Base-by-base conservation (phyloP, 2,113 vertebrate genomes). In the Microcebus murinus region DNA sequence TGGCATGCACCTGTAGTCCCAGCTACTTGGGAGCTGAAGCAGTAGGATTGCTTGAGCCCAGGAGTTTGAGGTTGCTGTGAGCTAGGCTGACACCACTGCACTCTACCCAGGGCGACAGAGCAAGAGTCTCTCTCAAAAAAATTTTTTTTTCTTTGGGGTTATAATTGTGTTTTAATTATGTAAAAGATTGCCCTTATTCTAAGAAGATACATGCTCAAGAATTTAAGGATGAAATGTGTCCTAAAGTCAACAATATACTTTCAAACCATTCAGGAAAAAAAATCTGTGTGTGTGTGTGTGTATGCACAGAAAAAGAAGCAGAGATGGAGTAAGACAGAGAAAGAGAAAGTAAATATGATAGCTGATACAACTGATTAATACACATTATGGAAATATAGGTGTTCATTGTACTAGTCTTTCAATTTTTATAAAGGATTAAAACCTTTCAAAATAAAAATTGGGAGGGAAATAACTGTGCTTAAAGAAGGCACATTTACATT, bases 381-480 rank as follows among this genome's bases (percentile, higher is more conserved):
- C 87, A 67, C 42, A 34, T 77, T 7, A 29, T 84, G 50, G 27
- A 85, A 73, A 39, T 79, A 63, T 29, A 6, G 36, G n/a, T 77
- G 39, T 48, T 71, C 29, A 27, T 34, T 91, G 25, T 85, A 65
- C 6, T 42, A 52, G 55, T 92, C n/a, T 79, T 94, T 68, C 25
- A 77, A 88, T 68, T 97, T 95, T 85, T 89, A 81, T 34, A 70
- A n/a, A 95, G 23, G 45, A 93, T 86, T 81, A n/a, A 79, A 87
- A 29, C 59, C n/a, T 91, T 65, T 31, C n/a, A 92, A 84, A 91
- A 83, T 29, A 83, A 82, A 82, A 92, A 48, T 81, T 45, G 20
- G n/a, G 21, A 27, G 34, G 6, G 13, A 86, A 77, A 42, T 42
- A 87, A 80, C 48, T 83, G 25, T 57, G 48, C 67, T 45, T 70